Evolutionary conservation across 2,888 invertebrate species (phyloP).

Genomic region (Parthenolecanium corni): DNA sequence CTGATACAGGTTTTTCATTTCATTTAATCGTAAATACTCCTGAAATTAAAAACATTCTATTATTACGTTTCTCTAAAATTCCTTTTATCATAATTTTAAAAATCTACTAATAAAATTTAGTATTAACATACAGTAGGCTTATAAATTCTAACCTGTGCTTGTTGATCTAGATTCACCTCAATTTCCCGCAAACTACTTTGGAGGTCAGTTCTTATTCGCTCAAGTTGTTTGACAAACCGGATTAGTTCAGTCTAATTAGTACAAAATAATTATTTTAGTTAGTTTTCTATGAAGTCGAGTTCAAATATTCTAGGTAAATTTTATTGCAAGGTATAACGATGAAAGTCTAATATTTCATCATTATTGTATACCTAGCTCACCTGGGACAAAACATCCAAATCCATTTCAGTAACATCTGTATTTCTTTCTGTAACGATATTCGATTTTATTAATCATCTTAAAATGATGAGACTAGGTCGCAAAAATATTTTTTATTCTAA

Average conservation of each 20-base stretch:
- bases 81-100: background rate
- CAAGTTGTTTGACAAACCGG: conserved; percentile 34
- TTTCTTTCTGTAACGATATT: conserved; percentile 7
- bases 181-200: conserved; percentile 33
- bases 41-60: background rate
- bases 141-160: conserved; percentile 7
- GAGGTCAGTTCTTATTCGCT: conserved; percentile 33
- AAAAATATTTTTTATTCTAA: no score
- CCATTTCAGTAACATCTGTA: conserved; percentile 17
- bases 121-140: background rate
- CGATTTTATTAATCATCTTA: no score
- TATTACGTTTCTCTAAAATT: background rate
- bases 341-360: no score
- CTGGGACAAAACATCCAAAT: conserved; percentile 18
- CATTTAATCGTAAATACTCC: conserved; percentile 2
- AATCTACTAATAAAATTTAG: background rate
- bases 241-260: conserved; percentile 33
- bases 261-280: background rate
- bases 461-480: no score
- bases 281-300: no score
- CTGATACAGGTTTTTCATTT: conserved; percentile 9
- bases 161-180: conserved; percentile 33
- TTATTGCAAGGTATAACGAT: no score
- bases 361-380: no score
- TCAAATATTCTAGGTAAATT: no score